These are phyloP conservation scores for Mobula hypostoma DNA, from an alignment of 2,113 vertebrate species.

Conservation along the genomic window DNA sequence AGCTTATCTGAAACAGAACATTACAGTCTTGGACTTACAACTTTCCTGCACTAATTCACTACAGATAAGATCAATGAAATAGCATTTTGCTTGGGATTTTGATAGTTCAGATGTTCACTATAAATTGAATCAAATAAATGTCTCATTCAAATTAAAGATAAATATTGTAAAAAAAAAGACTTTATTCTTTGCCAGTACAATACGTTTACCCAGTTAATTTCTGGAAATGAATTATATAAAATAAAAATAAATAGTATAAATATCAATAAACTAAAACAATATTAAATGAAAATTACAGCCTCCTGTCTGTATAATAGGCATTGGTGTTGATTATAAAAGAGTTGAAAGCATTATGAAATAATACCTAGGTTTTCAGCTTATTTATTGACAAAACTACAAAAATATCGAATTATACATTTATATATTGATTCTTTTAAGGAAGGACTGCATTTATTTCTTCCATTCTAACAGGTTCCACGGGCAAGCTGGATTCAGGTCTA, in stretches of 20 bases:
- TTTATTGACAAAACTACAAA: background rate
- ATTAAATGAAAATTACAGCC: slow-evolving; percentile 56
- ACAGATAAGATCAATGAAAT: background rate
- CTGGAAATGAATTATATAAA: slow-evolving; percentile 68
- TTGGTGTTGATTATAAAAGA: background rate
- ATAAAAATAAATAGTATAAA: slow-evolving; percentile 64
- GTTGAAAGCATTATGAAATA: background rate
- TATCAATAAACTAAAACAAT: slow-evolving; percentile 37
- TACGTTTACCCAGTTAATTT: slow-evolving; percentile 44
- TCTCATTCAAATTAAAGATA: too few species aligned
- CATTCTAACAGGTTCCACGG: background rate
- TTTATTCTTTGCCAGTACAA: background rate
- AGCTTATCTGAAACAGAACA: background rate
- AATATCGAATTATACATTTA: background rate
- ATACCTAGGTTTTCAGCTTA: background rate
- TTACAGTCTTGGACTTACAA: background rate
- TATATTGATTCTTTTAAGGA: background rate
- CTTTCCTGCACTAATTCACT: background rate
- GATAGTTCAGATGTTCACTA: background rate
- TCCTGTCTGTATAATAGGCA: slow-evolving; percentile 51
- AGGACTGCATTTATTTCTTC: background rate
- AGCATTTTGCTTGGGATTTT: background rate
- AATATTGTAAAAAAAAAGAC: background rate
- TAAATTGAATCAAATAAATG: background rate
- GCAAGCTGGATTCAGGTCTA: background rate